Base-by-base conservation (phyloP, 2,797 vertebrate species). In the Cynopterus sphinx region DNA sequence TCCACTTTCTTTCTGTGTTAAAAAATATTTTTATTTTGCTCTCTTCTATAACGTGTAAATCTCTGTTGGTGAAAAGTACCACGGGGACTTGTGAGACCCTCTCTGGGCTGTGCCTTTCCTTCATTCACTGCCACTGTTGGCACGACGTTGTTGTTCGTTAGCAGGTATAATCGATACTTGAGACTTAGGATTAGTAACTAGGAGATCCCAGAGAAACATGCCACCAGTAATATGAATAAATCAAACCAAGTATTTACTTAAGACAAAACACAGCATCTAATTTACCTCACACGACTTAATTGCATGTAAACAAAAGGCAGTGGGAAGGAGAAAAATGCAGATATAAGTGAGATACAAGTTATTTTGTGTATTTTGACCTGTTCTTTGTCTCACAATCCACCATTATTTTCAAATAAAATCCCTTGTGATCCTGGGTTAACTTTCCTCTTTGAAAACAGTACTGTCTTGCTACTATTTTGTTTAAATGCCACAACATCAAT, bases 231-330 rank as follows among this genome's bases (percentile, higher is more conserved):
- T 49, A 68, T 28, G 67, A 90, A 95, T 89, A 97, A 93, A 97
- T 87, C 77, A 97, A 92, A 77, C 36, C 24, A 88, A 75, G 46
- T 70, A 53, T 59, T 95, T 90, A 79, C 17, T 39, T 91, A 87
- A 97, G 95, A 93, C 51, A 55, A 93, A 94, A 75, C 83, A 96
- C 82, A 94, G 57, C 83, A 39, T 93, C 15, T 33, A 75, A 83
- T 83, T 95, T 63, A 79, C 87, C 57, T 90, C 53, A 41, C 1
- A 26, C 15, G 71, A 85, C 51, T 79, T 85, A 91, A 84, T 24
- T 91, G 83, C 46, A 7, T 28, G 39, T 77, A 79, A 85, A 74
- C 36, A 78, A 93, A 92, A 77, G 63, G 24, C 53, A 71, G 65
- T 9, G 10, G 16, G 53, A 73, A 65, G 57, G 13, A 11, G 21